Evolutionary conservation across 2,113 vertebrate genomes (phyloP), one percentile per base, ranked within the genome.

Genomic region (Morone chrysops): DNA sequence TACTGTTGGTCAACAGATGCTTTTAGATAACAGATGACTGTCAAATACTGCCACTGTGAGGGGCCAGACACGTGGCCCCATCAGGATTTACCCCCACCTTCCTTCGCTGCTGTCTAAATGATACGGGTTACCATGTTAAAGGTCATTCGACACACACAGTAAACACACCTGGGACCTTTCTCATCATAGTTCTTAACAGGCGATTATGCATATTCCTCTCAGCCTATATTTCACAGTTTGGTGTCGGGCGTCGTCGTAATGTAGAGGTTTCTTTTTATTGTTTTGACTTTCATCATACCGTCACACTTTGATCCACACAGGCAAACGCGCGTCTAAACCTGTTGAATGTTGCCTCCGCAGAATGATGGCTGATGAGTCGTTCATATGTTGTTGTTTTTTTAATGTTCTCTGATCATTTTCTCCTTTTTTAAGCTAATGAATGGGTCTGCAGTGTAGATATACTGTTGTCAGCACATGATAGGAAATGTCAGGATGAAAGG

Each of bases 101-200:
- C 90, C 75, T 84, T 90, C 86, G 94, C 94, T 95, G 92, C 94
- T 95, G 93, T 93, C 73, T 56, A 92, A 92, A 91, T 84, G 80
- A 94, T 94, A 95, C 94, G 94, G 95, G 95, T 96, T 86, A 81
- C 75, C 80, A 89, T 82, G 84, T 89, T 85, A 83, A 91, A 92
- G 86, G 86, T 91, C 91, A 85, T 87, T 80, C 57, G 17, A 91
- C 83, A 89, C 78, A 84, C 67, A 74, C 82, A 75, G 56, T 75
- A 89, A 18, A 91, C 81, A 87, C 85, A 90, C 70, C 80, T 86
- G 83, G 86, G 89, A 88, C 87, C 84, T 92, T 81, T 90, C 81
- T 82, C 87, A 86, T 81, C 79, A 74, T 79, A 86, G 86, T 75
- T 91, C 91, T 90, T 89, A 90, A 89, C 73, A 77, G 78, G 83